Percentiles rank a stretch among this genome's conserved stretches.
phyloP scores from a whole-genome alignment of 2,797 vertebrate species.

The Pangasius sanitwongsei region DNA sequence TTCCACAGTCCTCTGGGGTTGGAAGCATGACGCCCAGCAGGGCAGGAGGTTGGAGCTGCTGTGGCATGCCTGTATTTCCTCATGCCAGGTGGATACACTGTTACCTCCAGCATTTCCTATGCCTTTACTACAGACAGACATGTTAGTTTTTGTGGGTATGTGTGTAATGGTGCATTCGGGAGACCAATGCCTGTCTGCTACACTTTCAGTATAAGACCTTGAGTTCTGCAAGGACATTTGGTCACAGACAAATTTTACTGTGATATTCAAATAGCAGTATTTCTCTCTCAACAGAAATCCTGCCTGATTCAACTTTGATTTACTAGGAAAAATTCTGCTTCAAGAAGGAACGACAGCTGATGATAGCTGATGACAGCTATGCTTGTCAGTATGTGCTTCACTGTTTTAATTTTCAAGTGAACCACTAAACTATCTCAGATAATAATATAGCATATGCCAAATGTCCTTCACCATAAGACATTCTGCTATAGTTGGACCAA shows the following conservation, averaged over 20 bases:
- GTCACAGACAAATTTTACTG: neutral
- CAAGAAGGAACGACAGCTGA: neutral
- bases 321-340: neutral
- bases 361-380: neutral
- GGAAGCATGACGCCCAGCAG: constrained; percentile 28
- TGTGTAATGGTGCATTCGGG: neutral
- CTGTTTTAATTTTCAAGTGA: neutral
- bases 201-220: neutral
- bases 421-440: neutral
- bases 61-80: constrained; percentile 27
- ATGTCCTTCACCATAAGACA: neutral
- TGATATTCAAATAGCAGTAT: neutral
- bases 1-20: constrained; percentile 30
- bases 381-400: neutral
- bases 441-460: neutral
- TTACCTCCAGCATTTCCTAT: neutral
- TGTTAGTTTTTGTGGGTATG: neutral
- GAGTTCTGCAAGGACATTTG: neutral
- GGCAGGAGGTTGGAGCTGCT: constrained; percentile 40
- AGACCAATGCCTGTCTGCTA: neutral
- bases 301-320: neutral
- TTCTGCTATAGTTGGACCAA: neutral
- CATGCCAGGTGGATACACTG: constrained; percentile 24
- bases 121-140: neutral
- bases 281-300: neutral